Evolutionary conservation across 2,113 vertebrate genomes (phyloP), one percentile per base, ranked within the genome.

Genomic region (Entelurus aequoreus): DNA sequence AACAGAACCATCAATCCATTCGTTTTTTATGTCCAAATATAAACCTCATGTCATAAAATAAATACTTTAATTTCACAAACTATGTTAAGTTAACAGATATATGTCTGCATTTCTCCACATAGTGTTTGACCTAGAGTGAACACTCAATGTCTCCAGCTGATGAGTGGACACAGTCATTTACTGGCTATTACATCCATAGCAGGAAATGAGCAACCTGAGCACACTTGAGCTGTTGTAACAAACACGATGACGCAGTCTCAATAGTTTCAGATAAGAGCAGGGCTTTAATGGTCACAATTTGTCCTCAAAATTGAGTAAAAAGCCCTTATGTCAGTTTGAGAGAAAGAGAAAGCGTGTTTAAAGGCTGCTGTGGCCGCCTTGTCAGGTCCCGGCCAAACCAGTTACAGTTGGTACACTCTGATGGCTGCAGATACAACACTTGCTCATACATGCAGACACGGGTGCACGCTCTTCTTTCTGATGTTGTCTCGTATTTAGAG

Each of bases 401-500:
- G 76, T 75, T 81, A 40, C 66, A 56, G 21, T 65, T 50, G 35
- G 56, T 69, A 49, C 38, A 3, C 11, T 44, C 6, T 82, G 81
- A 81, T 37, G 56, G 71, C 66, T 75, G 63, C 63, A 74, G 66
- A 75, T 77, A 84, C 28, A 28, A 0, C 4, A 28, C 79, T 61
- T 76, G 82, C 60, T 79, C 71, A 65, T 69, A 80, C 77, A 77
- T 62, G 74, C 76, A 64, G 46, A 40, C 13, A 55, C 68, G 40
- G 38, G 16, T 63, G 40, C 53, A 40, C 66, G 63, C 55, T 40
- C 50, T 55, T 35, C 53, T 61, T 46, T 51, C 50, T 50, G 60
- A 86, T 81, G 77, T 60, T 54, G 69, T 71, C 74, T 78, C 64
- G 58, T 71, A 64, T 77, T 80, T 75, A 67, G 62, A 66, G 80